Evolutionary conservation across 2,113 vertebrate genomes (phyloP), one percentile per base, ranked within the genome.

Genomic region (Ramphastos sulfuratus): DNA sequence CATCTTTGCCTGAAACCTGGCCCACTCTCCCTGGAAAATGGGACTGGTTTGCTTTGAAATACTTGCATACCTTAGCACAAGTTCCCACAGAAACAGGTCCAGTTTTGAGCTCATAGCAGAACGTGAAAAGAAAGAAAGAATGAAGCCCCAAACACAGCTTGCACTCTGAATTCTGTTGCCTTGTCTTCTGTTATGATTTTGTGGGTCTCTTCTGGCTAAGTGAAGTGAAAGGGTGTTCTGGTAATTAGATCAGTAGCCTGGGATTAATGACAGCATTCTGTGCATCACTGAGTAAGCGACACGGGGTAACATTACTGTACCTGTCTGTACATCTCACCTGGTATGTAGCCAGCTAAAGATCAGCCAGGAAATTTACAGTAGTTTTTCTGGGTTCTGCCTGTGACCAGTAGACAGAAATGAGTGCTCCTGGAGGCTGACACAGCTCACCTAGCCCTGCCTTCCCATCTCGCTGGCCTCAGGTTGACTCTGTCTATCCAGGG

Each of bases 51-150:
- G 50, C 82, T 89, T 86, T 94, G 93, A 94, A 96, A 73, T 92
- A 95, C 61, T 91, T 94, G 94, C 94, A 93, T 96, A 94, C 95
- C 94, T 96, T 96, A 94, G 94, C 96, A 96, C 65, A 92, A 96
- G 59, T 95, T 96, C 91, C 93, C 91, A 94, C 95, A 82, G 91
- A 96, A 94, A 72, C 80, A 88, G 87, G 95, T 92, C 95, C 87
- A 91, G 70, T 72, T 95, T 91, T 33, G 80, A 82, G 82, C 82
- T 94, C 65, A n/a, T 76, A 88, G 93, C 33, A 72, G 84, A 63
- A 61, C 33, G 7, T 72, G 30, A 55, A 54, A 46, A 16, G 23
- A 37, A 24, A 60, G 58, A 42, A 63, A 30, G 52, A 46, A 28
- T 31, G 27, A 35, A 65, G 4, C 18, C 73, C 35, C 9, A 89